phyloP scores from a whole-genome alignment of 2,888 invertebrate genomes.

The Yponomeuta sedellus region DNA sequence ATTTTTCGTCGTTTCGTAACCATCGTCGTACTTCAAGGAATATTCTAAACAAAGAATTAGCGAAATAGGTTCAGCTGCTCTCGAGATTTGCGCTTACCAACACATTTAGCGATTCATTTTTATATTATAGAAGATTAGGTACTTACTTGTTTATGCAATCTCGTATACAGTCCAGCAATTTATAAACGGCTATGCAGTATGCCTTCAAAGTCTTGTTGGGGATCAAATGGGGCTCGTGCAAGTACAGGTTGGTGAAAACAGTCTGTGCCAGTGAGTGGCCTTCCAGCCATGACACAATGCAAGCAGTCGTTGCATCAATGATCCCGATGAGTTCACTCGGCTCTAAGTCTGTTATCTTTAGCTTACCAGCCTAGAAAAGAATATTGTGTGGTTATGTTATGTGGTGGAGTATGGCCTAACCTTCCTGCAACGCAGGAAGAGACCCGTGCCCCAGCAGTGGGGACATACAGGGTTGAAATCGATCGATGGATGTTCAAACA shows the following conservation, averaged over 20 bases:
- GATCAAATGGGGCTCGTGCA: constrained; percentile 92
- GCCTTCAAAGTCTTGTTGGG: constrained; percentile 88
- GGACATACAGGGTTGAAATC: too few relatives aligned
- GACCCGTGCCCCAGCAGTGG: too few relatives aligned
- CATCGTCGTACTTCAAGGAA: too few relatives aligned
- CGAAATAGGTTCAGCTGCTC: too few relatives aligned
- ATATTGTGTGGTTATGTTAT: not conserved
- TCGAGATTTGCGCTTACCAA: too few relatives aligned
- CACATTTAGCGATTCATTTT: too few relatives aligned
- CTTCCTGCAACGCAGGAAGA: too few relatives aligned
- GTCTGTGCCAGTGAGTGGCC: constrained; percentile 98
- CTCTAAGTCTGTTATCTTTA: constrained; percentile 86
- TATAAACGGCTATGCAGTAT: constrained; percentile 91
- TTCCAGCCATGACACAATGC: constrained; percentile 97
- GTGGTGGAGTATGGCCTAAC: too few relatives aligned
- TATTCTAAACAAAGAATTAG: too few relatives aligned
- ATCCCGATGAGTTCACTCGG: constrained; percentile 91
- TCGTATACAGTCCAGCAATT: constrained; percentile 91
- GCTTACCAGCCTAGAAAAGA: constrained; percentile 79
- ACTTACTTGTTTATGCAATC: constrained; percentile 90
- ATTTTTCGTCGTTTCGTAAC: too few relatives aligned
- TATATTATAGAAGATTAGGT: not conserved
- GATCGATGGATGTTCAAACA: too few relatives aligned
- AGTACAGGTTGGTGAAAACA: constrained; percentile 95
- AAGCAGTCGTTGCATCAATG: constrained; percentile 95